A percentile compares a stretch with the other conserved stretches of the same genome.
These are phyloP conservation scores for Agrilus cyanescens DNA, from an alignment of 2,888 invertebrate genomes.

Conservation along the genomic window DNA sequence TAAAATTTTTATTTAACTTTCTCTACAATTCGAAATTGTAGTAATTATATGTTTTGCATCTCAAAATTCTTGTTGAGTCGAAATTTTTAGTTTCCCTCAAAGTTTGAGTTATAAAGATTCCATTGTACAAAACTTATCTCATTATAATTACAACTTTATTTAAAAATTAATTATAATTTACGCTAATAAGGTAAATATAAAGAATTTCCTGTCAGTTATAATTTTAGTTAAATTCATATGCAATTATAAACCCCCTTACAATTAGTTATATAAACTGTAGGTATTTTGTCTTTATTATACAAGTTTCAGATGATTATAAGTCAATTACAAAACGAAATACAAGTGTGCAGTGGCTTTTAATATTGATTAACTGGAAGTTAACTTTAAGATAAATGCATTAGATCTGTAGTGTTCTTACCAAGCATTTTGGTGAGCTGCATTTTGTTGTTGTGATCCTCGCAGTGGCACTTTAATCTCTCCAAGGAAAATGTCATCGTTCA, in stretches of 20 bases:
- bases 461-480: slow-evolving; percentile 78
- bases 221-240: no score
- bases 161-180: no score
- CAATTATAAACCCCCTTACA: background rate
- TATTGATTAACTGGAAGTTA: background rate
- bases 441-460: slow-evolving; percentile 53
- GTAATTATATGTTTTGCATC: no score
- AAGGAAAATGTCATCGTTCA: slow-evolving; percentile 71
- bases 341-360: background rate
- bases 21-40: no score
- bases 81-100: no score
- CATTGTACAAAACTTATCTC: no score
- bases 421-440: slow-evolving; percentile 50
- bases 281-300: background rate
- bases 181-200: no score
- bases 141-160: no score
- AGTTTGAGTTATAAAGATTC: no score
- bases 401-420: slow-evolving; percentile 49
- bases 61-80: no score
- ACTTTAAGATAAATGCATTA: slow-evolving; percentile 1
- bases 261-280: slow-evolving; percentile 3
- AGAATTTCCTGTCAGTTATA: no score
- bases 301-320: background rate
- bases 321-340: slow-evolving; percentile 1
- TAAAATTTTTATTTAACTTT: no score